A percentile compares a stretch with the other conserved stretches of the same genome.
phyloP scores from a whole-genome alignment of 64 coral and sea anemone genomes.

The Stichodactyla helianthus region DNA sequence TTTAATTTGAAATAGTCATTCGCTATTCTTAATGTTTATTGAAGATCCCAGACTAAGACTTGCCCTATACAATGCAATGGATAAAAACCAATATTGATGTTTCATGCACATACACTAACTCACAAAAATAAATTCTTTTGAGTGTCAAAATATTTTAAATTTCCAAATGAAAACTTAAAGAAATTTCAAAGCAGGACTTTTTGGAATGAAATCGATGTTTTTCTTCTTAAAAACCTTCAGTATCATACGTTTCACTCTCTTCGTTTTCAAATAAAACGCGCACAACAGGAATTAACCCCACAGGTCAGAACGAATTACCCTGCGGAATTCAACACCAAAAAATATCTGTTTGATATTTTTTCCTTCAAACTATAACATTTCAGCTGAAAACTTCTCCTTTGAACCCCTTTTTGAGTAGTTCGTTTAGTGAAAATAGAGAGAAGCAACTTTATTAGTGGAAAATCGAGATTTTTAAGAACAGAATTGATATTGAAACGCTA shows the following conservation, averaged over 20 bases:
- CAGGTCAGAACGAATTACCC: neutral
- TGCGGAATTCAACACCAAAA: neutral
- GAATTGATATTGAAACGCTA: neutral
- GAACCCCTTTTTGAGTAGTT: neutral
- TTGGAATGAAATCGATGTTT: neutral
- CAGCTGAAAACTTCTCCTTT: neutral
- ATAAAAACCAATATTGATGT: too few species aligned
- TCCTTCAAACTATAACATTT: neutral
- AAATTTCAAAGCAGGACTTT: too few species aligned
- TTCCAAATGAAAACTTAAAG: too few species aligned
- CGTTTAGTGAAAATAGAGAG: neutral
- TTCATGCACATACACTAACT: too few species aligned
- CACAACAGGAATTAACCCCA: neutral
- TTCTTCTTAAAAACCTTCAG: neutral
- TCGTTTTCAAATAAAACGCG: neutral
- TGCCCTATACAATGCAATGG: too few species aligned
- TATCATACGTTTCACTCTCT: neutral
- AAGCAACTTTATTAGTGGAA: neutral
- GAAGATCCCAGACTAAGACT: too few species aligned
- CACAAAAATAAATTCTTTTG: too few species aligned
- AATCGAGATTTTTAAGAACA: neutral
- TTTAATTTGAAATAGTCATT: too few species aligned
- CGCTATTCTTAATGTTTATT: too few species aligned
- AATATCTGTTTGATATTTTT: slow-evolving; percentile 2
- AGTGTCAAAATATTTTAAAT: too few species aligned